Conservation (phyloP, 2,797 vertebrate genomes). For the Anabas testudineus region DNA sequence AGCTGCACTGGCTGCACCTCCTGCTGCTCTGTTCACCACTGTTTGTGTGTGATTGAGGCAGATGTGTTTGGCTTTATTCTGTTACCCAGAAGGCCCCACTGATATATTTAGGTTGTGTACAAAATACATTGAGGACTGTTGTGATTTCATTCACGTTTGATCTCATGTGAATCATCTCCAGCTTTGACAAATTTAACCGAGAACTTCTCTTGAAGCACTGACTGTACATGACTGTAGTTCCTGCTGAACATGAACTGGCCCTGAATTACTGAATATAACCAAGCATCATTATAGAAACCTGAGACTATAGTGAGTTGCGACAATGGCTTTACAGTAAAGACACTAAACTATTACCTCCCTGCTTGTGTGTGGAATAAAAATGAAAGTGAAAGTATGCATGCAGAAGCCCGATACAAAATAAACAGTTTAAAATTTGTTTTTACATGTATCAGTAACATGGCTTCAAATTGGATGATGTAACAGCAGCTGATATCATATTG, state of each 20-base stretch:
- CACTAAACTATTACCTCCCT: neutral
- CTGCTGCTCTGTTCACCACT: conserved; percentile 38
- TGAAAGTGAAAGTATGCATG: conserved; percentile 27
- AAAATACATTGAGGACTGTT: neutral
- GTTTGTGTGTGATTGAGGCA: conserved; percentile 23
- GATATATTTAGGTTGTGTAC: neutral
- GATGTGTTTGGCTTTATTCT: conserved; percentile 28
- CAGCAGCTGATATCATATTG: neutral
- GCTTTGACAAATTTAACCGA: neutral
- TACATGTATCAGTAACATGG: neutral
- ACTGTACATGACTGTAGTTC: neutral
- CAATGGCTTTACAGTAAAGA: conserved; percentile 5
- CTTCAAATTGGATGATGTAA: neutral
- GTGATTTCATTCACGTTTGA: neutral
- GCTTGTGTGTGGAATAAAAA: neutral
- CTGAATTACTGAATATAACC: neutral
- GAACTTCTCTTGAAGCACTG: neutral
- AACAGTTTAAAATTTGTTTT: neutral
- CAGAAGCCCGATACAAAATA: neutral
- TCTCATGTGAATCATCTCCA: neutral
- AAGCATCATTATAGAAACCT: conserved; percentile 10
- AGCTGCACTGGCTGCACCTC: conserved; percentile 48
- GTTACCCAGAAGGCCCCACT: conserved; percentile 4
- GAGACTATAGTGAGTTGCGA: neutral
- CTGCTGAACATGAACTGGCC: conserved; percentile 1